Evolutionary conservation across 64 coral and sea anemone genomes (phyloP), one percentile per base, ranked within the genome.

Genomic region (Porites lutea): DNA sequence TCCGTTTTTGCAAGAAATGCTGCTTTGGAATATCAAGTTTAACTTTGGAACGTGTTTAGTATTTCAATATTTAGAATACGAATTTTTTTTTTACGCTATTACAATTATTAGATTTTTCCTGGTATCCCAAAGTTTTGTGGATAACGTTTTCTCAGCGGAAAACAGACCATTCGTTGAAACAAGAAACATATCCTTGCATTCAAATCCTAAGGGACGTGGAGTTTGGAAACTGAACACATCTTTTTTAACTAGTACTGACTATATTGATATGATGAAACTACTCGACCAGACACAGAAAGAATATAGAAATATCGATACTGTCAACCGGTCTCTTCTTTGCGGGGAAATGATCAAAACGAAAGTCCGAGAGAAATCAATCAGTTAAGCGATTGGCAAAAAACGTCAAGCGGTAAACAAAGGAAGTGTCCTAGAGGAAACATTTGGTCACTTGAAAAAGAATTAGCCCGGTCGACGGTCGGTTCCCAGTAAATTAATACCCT

Each of bases 341-440:
- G n/a, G n/a, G 74, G 74, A 77, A 77, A 77, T 77, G 7, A 77
- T 77, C 48, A 48, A 76, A 76, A 13, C 45, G 73, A 76, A 76
- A 76, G 73, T 76, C 12, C 73, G 27, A 16, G 27, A 47, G 18
- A 18, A 46, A 76, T 46, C 72, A 49, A 46, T 75, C 12, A 75
- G 13, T 46, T 75, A 75, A 6, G 72, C 19, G 27, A 46, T 49
- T 46, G n/a, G 48, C 27, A 49, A 75, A 75, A 75, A 2, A 37
- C 11, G 48, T 8, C 22, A 75, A 75, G 54, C 54, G 54, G 54
- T 57, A 57, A 57, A 57, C 54, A 57, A 57, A 4, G 54, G 5
- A 57, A 57, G 4, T 57, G 54, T 57, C 1, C 5, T 57, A 57
- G 54, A 57, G 54, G 54, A 57, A 57, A 57, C 0, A 57, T 57